Evolutionary conservation across 2,113 vertebrate genomes (phyloP).

Genomic region (Ictidomys tridecemlineatus): DNA sequence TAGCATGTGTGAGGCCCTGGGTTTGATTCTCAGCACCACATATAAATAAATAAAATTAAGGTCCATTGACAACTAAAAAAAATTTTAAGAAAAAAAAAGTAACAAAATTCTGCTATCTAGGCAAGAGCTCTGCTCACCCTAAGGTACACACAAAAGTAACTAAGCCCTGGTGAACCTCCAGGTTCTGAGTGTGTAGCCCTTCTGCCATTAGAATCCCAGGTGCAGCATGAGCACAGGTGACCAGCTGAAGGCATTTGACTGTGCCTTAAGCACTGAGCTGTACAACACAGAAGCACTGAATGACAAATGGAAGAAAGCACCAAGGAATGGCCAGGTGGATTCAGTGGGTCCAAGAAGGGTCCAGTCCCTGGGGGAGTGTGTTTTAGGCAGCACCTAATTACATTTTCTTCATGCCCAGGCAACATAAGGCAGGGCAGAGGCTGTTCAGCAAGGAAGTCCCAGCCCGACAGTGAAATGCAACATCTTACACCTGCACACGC

Average conservation of each 20-base stretch:
- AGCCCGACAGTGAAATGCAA: too few species aligned
- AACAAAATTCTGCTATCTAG: background rate
- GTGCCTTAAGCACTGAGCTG: background rate
- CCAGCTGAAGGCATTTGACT: background rate
- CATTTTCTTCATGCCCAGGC: background rate
- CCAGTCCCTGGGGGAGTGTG: background rate
- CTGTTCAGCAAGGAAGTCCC: background rate
- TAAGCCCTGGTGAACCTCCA: background rate
- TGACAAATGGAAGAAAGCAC: background rate
- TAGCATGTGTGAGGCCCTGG: too few species aligned
- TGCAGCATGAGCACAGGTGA: fast-evolving
- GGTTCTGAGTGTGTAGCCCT: fast-evolving
- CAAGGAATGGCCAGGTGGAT: too few species aligned
- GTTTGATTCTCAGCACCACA: too few species aligned
- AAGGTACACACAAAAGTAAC: background rate
- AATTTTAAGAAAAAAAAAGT: too few species aligned
- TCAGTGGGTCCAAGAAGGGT: background rate
- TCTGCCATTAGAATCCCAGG: too few species aligned
- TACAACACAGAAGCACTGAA: background rate
- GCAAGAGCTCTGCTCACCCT: background rate
- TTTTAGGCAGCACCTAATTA: background rate
- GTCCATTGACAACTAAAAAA: too few species aligned
- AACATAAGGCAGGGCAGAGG: background rate
- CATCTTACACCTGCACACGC: fast-evolving
- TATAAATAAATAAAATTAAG: too few species aligned